Base-by-base conservation (phyloP, 2,113 vertebrate species). In the Cyphomyrus plagiostoma region DNA sequence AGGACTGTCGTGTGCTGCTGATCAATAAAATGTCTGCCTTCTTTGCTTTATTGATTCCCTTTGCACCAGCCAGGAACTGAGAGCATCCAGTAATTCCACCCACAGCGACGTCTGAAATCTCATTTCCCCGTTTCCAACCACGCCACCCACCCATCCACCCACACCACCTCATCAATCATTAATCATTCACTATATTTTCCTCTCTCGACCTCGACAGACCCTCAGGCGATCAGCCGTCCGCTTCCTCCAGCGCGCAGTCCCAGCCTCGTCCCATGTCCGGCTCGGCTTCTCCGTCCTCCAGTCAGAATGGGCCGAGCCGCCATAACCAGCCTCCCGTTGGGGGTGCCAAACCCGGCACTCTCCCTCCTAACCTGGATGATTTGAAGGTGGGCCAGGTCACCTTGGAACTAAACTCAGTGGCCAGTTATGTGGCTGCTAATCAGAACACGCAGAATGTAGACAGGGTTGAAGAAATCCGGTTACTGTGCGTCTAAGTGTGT, bases 291-390 rank as follows among this genome's bases (percentile, higher is more conserved):
- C 89, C 92, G 0, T 89, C 94, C 35, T 91, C 95, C 3, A 93
- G 90, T 89, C 92, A 95, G 21, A 56, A 89, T 1, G 92, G 93
- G 39, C 93, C 95, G 62, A 91, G 91, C 83, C 94, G 95, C 23
- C 96, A 96, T 88, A 95, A 93, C 91, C 89, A 91, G 56, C 94
- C 94, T 86, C 90, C 91, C 0, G 66, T 90, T 10, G 90, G 89
- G 0, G 89, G 90, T 11, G 93, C 93, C 92, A 97, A 96, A 91
- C 95, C 94, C 0, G 93, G 91, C 23, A 88, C 92, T 35, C 94
- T 97, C 88, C 97, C 97, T 50, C 88, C 95, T 89, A 98, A 98
- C 93, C 94, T 98, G 86, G 97, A 98, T 2, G 97, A 98, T 89
- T 95, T 99, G 95, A 98, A 98, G 97, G 98, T 98, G 90, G 91